Conservation (phyloP, 2,113 vertebrate genomes). For the Haliaeetus leucogaster region DNA sequence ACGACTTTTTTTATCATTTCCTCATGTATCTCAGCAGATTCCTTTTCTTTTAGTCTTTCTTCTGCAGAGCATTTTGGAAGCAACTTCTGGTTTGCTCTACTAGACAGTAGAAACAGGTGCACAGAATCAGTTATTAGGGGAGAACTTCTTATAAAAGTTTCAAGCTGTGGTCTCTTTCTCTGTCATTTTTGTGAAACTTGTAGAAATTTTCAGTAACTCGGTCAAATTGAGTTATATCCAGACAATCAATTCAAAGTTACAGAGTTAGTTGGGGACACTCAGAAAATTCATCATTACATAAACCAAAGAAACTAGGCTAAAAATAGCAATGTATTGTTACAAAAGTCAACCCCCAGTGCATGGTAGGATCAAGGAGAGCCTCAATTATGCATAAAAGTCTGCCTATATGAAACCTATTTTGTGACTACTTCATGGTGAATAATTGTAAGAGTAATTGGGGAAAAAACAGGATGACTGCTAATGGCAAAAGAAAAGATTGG, state of each 20-base stretch:
- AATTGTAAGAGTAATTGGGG: not conserved
- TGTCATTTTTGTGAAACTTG: not conserved
- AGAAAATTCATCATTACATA: constrained; percentile 52
- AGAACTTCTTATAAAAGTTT: not conserved
- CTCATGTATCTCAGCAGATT: not conserved
- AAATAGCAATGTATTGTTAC: not conserved
- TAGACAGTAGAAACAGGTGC: not conserved
- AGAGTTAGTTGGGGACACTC: not conserved
- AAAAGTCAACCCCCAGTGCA: not conserved
- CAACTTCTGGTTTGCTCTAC: not conserved
- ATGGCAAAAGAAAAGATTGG: not conserved
- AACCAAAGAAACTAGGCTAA: constrained; percentile 11
- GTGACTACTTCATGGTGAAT: not conserved
- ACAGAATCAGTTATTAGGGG: not conserved
- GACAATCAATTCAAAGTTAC: constrained; percentile 1
- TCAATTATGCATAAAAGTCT: constrained; percentile 20
- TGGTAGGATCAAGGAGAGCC: constrained; percentile 11
- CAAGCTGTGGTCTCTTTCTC: not conserved
- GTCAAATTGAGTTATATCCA: not conserved
- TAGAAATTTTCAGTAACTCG: not conserved
- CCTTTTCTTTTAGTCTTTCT: not conserved
- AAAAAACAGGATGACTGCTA: not conserved
- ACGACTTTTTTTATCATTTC: not conserved
- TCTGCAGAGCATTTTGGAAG: not conserved
- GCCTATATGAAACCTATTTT: not conserved